phyloP scores from a whole-genome alignment of 1,140 invertebrate species.

The Cecropterus lyciades region DNA sequence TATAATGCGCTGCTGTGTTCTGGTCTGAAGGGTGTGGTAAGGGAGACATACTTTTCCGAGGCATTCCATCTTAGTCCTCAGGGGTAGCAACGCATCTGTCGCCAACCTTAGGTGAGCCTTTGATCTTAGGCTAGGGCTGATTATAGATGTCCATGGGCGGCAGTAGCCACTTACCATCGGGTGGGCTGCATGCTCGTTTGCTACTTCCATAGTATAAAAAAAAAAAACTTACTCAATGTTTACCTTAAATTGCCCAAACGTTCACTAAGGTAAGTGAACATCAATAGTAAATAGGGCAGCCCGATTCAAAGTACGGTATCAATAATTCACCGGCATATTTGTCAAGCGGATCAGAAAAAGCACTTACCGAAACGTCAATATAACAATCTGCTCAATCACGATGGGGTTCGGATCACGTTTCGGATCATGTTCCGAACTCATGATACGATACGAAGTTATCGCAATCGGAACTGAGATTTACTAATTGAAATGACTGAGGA shows the following conservation, averaged over 20 bases:
- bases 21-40: no score
- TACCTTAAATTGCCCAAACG: background rate
- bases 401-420: slow-evolving; percentile 6
- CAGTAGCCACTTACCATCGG: no score
- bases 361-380: slow-evolving; percentile 27
- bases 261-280: background rate
- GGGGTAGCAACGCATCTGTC: no score
- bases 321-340: slow-evolving; percentile 32
- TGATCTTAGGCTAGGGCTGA: no score
- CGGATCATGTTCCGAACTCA: background rate
- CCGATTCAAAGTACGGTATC: slow-evolving; percentile 25
- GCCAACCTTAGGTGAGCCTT: no score
- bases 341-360: slow-evolving; percentile 34
- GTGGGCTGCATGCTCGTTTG: no score
- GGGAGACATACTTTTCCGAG: no score
- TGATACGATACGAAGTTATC: slow-evolving; percentile 1
- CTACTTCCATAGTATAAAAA: no score
- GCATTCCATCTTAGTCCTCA: no score
- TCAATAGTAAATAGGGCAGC: background rate
- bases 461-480: background rate
- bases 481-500: no score
- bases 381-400: slow-evolving; percentile 20
- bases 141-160: no score
- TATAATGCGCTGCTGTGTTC: no score
- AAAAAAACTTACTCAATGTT: background rate